Percentiles rank a stretch among this genome's conserved stretches.
These are phyloP conservation scores for Magallana nippona DNA, from an alignment of 2,888 invertebrate genomes.

Conservation along the genomic window DNA sequence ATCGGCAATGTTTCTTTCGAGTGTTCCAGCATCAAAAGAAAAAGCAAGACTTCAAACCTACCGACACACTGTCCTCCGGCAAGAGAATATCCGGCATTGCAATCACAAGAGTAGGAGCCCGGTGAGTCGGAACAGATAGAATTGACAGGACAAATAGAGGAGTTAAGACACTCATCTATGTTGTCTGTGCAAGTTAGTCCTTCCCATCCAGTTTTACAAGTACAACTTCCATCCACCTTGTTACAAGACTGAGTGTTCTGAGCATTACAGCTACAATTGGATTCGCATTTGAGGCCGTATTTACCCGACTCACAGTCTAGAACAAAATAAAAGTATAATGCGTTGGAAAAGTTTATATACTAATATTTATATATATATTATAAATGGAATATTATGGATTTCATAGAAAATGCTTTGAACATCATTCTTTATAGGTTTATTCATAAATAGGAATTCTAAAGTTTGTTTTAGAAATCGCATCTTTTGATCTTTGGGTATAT, in stretches of 20 bases:
- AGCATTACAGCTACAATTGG: constrained; percentile 68
- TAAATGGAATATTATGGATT: too few species aligned
- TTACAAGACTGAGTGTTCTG: constrained; percentile 55
- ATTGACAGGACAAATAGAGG: constrained; percentile 33
- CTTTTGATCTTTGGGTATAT: not conserved
- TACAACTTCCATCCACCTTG: constrained; percentile 54
- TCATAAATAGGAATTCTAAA: too few species aligned
- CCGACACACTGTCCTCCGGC: not conserved
- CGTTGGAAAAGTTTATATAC: not conserved
- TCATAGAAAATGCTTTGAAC: too few species aligned
- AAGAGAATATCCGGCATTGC: constrained; percentile 29
- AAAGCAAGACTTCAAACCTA: constrained; percentile 3
- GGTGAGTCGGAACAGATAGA: constrained; percentile 27
- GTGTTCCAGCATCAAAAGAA: not conserved
- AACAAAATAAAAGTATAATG: not conserved
- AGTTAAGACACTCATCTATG: constrained; percentile 56
- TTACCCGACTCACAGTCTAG: constrained; percentile 64
- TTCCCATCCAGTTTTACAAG: constrained; percentile 57
- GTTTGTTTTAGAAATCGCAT: too few species aligned
- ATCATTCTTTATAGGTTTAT: too few species aligned
- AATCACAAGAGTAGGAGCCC: constrained; percentile 40
- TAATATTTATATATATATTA: too few species aligned
- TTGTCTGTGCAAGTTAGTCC: constrained; percentile 57
- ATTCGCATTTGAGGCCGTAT: constrained; percentile 69
- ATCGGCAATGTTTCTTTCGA: not conserved